Evolutionary conservation across 2,113 vertebrate genomes (phyloP), one percentile per base, ranked within the genome.

Genomic region (Aegotheles bennettii): DNA sequence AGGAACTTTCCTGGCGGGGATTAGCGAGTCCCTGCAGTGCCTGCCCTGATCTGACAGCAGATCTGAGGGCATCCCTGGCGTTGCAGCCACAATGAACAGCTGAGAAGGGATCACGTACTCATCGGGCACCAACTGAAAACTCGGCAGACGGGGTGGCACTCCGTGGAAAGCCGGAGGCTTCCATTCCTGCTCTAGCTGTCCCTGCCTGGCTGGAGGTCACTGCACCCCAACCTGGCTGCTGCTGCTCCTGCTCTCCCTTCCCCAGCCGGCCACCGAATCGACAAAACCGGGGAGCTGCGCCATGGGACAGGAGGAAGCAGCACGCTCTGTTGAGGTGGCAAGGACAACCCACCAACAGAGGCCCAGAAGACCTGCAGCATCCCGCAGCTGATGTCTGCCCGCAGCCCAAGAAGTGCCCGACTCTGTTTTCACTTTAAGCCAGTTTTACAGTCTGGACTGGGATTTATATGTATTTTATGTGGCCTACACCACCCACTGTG

Each of bases 301-400:
- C 54, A 13, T 13, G 47, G 71, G 36, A 29, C 16, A 16, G 10
- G 15, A 73, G 83, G 29, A 69, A 40, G 28, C 7, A 2, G 48
- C n/a, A 7, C 0, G 0, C 29, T 36, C 36, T 2, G 3, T 3
- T 0, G 0, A 60, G 40, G 84, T 43, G 33, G 48, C 16, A 5
- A 91, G 75, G 36, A 57, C 2, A 1, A 60, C 28, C 57, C 6
- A 2, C 59, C 0, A 1, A 65, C 26, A 73, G 61, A 75, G 60
- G 36, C 50, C 56, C 38, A 16, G 24, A 68, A 67, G 26, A 85
- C 28, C 88, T 48, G 67, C 0, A 0, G 16, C 51, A 35, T n/a
- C 73, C 74, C 6, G 0, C 26, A 61, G 60, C 42, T 25, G 14
- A 50, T 45, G 43, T 42, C 76, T 65, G 40, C 54, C 29, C 2